phyloP scores from a whole-genome alignment of 2,797 vertebrate genomes.

The Mareca penelope region DNA sequence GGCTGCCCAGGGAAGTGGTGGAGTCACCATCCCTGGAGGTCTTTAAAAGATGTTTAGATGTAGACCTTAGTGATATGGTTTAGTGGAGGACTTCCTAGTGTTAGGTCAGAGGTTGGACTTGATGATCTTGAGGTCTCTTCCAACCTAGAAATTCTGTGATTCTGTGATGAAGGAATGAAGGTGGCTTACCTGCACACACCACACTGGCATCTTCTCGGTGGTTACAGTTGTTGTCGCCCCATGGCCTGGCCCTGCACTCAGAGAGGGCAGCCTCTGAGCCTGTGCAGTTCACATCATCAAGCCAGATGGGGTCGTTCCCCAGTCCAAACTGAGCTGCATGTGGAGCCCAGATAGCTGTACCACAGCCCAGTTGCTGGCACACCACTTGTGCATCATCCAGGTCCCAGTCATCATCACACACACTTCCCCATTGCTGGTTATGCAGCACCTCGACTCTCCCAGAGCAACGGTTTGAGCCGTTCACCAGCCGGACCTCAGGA shows the following conservation, averaged over 20 bases:
- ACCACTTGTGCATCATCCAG: neutral
- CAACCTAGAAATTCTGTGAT: too few species aligned
- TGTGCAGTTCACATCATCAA: neutral
- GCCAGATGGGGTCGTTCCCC: neutral
- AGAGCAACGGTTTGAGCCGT: neutral
- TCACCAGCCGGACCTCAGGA: neutral
- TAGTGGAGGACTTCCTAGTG: too few species aligned
- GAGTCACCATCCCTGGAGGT: too few species aligned
- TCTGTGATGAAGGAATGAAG: neutral
- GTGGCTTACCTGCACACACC: neutral
- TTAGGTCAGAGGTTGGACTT: too few species aligned
- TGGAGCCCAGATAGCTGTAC: neutral
- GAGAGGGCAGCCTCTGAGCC: neutral
- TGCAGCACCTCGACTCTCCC: neutral
- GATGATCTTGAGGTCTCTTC: too few species aligned
- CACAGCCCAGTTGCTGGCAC: neutral
- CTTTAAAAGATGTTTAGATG: too few species aligned
- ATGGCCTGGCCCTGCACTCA: neutral
- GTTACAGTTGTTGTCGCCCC: slow-evolving; percentile 11
- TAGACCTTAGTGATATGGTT: too few species aligned
- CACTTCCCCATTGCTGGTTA: neutral
- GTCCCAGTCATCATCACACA: slow-evolving; percentile 2
- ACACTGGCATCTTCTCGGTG: slow-evolving; percentile 3
- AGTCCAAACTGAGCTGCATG: neutral
- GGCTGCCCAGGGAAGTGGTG: too few species aligned